Conservation (phyloP, 2,888 invertebrate genomes). For the Alsophila aescularia region DNA sequence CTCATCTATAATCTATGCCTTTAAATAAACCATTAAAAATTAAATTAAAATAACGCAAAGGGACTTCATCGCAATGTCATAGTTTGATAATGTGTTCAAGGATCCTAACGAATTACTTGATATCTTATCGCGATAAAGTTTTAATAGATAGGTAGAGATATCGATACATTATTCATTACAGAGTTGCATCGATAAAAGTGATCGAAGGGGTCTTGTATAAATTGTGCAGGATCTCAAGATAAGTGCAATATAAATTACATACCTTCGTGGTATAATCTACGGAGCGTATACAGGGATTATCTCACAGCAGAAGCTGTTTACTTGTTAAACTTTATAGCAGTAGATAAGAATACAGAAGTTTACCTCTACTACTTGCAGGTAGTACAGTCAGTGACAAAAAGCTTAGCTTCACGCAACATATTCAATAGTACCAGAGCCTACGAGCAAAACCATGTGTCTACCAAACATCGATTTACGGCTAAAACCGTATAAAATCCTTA, state of each 20-base stretch:
- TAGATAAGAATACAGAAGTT: background rate
- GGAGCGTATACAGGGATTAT: background rate
- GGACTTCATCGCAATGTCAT: background rate
- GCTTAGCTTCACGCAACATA: too few relatives aligned
- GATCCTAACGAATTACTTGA: background rate
- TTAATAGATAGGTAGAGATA: background rate
- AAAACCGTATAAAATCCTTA: too few relatives aligned
- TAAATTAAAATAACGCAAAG: background rate
- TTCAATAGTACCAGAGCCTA: too few relatives aligned
- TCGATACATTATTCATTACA: constrained; percentile 5
- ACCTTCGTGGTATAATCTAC: background rate
- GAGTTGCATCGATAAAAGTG: constrained; percentile 1
- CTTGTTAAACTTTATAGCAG: background rate
- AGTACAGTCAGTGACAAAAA: too few relatives aligned
- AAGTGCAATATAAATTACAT: background rate
- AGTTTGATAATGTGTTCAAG: background rate
- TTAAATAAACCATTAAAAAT: constrained; percentile 4
- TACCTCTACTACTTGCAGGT: too few relatives aligned
- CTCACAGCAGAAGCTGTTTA: background rate
- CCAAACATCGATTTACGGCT: too few relatives aligned
- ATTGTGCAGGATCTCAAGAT: constrained; percentile 10
- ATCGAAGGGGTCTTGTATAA: constrained; percentile 27
- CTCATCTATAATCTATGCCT: constrained; percentile 18
- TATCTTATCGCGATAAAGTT: constrained; percentile 1
- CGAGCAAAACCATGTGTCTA: too few relatives aligned